phyloP scores from a whole-genome alignment of 2,797 vertebrate species.

The Micrastur ruficollis region DNA sequence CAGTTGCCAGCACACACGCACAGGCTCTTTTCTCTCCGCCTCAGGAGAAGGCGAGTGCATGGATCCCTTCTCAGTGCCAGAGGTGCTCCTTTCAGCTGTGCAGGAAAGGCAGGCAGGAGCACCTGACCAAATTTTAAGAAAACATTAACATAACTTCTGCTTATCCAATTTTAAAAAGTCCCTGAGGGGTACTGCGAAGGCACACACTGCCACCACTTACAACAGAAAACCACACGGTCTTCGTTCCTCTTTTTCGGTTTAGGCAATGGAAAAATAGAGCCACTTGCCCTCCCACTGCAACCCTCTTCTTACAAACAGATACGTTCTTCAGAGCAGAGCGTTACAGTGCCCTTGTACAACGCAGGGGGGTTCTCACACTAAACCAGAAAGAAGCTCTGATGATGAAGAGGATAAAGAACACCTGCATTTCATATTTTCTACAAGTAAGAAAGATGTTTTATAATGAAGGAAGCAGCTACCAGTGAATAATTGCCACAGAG shows the following conservation, averaged over 20 bases:
- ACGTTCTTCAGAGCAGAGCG: not conserved
- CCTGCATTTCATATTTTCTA: not conserved
- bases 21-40: not conserved
- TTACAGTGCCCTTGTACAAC: not conserved
- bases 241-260: constrained; percentile 70
- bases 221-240: constrained; percentile 8
- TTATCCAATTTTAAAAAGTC: not conserved
- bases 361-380: not conserved
- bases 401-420: not conserved
- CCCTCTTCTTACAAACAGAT: not conserved
- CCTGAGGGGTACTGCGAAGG: not conserved
- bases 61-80: not conserved
- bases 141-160: not conserved
- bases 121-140: not conserved
- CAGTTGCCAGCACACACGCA: not conserved
- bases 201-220: not conserved
- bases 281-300: not conserved
- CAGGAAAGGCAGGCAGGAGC: not conserved
- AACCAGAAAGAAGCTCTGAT: not conserved
- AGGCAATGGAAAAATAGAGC: constrained; percentile 70
- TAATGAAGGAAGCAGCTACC: not conserved
- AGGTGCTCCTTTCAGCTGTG: not conserved
- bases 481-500: not conserved
- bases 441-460: not conserved
- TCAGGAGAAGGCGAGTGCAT: accelerated